Conservation (phyloP, 2,888 invertebrate genomes). For the Aphrophora alni region DNA sequence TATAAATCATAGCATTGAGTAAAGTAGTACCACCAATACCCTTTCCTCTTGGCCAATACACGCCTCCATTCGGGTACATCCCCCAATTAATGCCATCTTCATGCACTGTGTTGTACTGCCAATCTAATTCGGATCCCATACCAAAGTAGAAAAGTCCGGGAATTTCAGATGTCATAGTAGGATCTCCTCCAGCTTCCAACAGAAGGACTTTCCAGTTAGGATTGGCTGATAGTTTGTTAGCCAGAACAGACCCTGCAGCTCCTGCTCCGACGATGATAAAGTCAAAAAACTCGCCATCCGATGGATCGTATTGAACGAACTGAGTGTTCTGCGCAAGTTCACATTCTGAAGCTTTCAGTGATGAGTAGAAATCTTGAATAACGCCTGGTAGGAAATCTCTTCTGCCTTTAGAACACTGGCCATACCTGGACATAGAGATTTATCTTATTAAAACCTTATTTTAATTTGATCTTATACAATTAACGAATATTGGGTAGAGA, state of each 20-base stretch:
- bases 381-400: neutral
- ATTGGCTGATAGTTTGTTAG: conserved; percentile 59
- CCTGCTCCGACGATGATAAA: conserved; percentile 57
- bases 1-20: conserved; percentile 70
- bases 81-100: conserved; percentile 56
- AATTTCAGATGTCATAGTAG: conserved; percentile 58
- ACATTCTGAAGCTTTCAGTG: neutral
- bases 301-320: neutral
- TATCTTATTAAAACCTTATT: too few relatives aligned
- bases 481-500: too few relatives aligned
- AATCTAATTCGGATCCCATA: conserved; percentile 53
- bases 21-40: conserved; percentile 70
- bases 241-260: conserved; percentile 62
- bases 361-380: neutral
- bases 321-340: neutral
- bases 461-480: too few relatives aligned
- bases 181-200: conserved; percentile 63
- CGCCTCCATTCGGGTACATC: conserved; percentile 56
- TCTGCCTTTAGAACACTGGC: neutral
- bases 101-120: conserved; percentile 60
- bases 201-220: conserved; percentile 60
- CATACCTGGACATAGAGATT: neutral
- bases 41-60: conserved; percentile 65
- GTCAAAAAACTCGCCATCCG: conserved; percentile 46
- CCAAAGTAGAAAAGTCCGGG: conserved; percentile 55